Evolutionary conservation across 2,888 invertebrate genomes (phyloP).

Genomic region (Xylota segnis): DNA sequence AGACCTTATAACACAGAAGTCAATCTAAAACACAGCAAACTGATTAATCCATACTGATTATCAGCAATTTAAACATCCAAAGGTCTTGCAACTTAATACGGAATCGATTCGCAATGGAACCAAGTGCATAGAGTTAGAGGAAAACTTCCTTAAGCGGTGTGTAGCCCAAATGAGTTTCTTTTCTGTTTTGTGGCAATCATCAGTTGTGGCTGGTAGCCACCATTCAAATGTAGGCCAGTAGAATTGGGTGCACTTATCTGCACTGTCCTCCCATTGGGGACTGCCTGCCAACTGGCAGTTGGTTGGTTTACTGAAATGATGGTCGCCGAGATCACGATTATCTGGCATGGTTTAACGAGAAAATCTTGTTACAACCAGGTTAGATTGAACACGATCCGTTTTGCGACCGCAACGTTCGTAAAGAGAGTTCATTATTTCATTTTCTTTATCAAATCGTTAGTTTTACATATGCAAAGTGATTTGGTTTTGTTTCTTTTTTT

Average conservation of each 20-base stretch:
- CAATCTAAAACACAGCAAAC: constrained; percentile 36
- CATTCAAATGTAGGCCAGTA: constrained; percentile 49
- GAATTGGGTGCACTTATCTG: constrained; percentile 52
- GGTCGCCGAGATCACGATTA: constrained; percentile 68
- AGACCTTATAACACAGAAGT: constrained; percentile 59
- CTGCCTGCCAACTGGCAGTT: constrained; percentile 46
- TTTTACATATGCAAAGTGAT: constrained; percentile 58
- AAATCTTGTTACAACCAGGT: constrained; percentile 56
- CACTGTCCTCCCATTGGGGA: constrained; percentile 58
- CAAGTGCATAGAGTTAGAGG: neutral
- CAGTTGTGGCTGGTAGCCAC: constrained; percentile 2
- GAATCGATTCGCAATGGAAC: constrained; percentile 25
- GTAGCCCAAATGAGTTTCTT: constrained; percentile 15
- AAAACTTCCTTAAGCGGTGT: constrained; percentile 44
- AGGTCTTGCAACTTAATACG: constrained; percentile 55
- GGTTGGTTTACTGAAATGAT: constrained; percentile 45
- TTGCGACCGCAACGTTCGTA: neutral
- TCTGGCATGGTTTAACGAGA: constrained; percentile 52
- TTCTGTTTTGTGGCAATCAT: constrained; percentile 22
- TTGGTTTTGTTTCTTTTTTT: constrained; percentile 15
- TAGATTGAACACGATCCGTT: constrained; percentile 59
- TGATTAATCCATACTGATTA: constrained; percentile 60
- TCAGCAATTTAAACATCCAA: constrained; percentile 53
- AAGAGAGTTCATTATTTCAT: constrained; percentile 60
- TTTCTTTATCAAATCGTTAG: constrained; percentile 67